Percentiles rank a stretch among this genome's conserved stretches.
These are phyloP conservation scores for Bacillus rossius DNA, from an alignment of 1,140 invertebrate genomes.

Conservation along the genomic window DNA sequence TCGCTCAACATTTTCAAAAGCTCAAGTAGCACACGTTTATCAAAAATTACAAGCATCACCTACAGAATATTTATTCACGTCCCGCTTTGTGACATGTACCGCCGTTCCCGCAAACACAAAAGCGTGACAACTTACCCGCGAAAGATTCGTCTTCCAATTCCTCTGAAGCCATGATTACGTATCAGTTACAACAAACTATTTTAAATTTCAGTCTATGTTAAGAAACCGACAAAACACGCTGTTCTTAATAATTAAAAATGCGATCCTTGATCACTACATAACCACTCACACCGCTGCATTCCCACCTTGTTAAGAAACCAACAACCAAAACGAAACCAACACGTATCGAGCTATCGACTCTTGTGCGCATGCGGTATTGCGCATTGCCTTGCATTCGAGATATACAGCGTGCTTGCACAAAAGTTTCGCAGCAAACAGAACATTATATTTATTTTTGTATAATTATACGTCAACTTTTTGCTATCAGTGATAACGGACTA, in stretches of 20 bases:
- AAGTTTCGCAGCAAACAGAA: neutral
- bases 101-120: constrained; percentile 16
- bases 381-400: neutral
- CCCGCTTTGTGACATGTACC: neutral
- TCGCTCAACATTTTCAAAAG: neutral
- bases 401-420: neutral
- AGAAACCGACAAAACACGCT: neutral
- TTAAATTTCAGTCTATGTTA: neutral
- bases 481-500: too few relatives aligned
- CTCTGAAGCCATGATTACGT: constrained; percentile 58
- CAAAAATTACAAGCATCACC: neutral
- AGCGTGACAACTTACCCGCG: constrained; percentile 55
- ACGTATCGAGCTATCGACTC: constrained; percentile 4
- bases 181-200: neutral
- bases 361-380: constrained; percentile 12
- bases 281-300: too few relatives aligned
- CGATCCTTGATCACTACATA: too few relatives aligned
- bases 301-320: too few relatives aligned
- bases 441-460: neutral
- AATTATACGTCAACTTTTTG: too few relatives aligned
- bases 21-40: neutral
- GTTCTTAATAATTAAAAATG: constrained; percentile 1
- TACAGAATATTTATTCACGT: neutral
- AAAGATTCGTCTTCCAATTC: constrained; percentile 71
- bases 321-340: neutral